Conservation (phyloP, 2,797 vertebrate species). For the Microctenopoma steveboyesi region DNA sequence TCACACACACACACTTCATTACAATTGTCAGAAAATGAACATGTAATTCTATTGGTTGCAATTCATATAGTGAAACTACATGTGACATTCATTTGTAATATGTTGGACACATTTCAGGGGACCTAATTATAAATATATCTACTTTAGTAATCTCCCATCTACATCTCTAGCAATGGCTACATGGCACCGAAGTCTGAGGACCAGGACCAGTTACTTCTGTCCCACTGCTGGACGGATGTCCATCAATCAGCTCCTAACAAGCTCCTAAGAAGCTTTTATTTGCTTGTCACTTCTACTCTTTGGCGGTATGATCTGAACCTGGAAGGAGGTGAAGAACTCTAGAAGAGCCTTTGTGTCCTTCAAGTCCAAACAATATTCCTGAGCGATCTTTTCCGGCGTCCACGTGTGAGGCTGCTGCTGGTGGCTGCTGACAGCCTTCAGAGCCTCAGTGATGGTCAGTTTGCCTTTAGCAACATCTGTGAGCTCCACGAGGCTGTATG, state of each 20-base stretch:
- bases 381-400: slow-evolving; percentile 89
- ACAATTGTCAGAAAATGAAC: too few relatives aligned
- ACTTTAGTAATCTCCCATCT: background rate
- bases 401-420: slow-evolving; percentile 86
- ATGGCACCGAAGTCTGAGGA: too few relatives aligned
- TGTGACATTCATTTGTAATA: too few relatives aligned
- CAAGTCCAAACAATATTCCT: slow-evolving; percentile 88
- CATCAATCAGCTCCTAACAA: too few relatives aligned
- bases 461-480: slow-evolving; percentile 89
- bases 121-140: background rate
- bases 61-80: too few relatives aligned
- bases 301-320: slow-evolving; percentile 83
- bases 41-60: too few relatives aligned
- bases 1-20: too few relatives aligned
- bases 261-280: slow-evolving; percentile 77
- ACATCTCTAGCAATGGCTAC: background rate
- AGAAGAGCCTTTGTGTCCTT: slow-evolving; percentile 87
- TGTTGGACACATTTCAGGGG: too few relatives aligned
- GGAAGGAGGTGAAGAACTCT: slow-evolving; percentile 89
- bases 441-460: slow-evolving; percentile 88
- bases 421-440: slow-evolving; percentile 88
- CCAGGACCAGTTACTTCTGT: background rate
- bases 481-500: slow-evolving; percentile 68
- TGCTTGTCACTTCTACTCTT: slow-evolving; percentile 71
- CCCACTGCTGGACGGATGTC: background rate